Evolutionary conservation across 2,888 invertebrate genomes (phyloP).

Genomic region (Melipona beecheii): DNA sequence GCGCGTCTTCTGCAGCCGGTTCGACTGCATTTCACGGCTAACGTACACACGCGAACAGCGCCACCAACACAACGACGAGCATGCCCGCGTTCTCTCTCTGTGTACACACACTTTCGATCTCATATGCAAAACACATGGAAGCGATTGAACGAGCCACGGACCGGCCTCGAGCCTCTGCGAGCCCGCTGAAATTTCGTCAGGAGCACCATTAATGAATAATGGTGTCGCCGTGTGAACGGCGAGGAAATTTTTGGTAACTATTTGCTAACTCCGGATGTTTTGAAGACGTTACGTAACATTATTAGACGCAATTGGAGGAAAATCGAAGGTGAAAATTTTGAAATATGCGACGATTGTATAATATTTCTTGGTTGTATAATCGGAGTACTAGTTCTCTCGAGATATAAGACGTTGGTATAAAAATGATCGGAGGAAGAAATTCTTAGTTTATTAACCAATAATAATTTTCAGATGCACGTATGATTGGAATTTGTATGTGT

Average conservation of each 20-base stretch:
- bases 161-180: conserved; percentile 9
- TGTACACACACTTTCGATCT: conserved; percentile 47
- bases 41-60: conserved; percentile 44
- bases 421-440: no score
- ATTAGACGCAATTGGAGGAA: no score
- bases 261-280: no score
- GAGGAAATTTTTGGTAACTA: background rate
- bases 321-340: no score
- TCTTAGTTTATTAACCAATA: no score
- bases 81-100: background rate
- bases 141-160: conserved; percentile 45
- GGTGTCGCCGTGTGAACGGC: background rate
- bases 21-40: conserved; percentile 76
- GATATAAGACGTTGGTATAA: no score
- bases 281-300: no score
- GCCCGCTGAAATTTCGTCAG: conserved; percentile 24
- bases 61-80: conserved; percentile 3
- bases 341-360: no score
- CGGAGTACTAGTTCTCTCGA: no score
- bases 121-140: conserved; percentile 71
- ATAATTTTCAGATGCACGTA: no score
- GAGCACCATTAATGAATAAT: conserved; percentile 15
- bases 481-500: background rate
- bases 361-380: no score
- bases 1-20: conserved; percentile 72